These are phyloP conservation scores for Nesospiza acunhae DNA, from an alignment of 2,113 vertebrate species.

Conservation along the genomic window DNA sequence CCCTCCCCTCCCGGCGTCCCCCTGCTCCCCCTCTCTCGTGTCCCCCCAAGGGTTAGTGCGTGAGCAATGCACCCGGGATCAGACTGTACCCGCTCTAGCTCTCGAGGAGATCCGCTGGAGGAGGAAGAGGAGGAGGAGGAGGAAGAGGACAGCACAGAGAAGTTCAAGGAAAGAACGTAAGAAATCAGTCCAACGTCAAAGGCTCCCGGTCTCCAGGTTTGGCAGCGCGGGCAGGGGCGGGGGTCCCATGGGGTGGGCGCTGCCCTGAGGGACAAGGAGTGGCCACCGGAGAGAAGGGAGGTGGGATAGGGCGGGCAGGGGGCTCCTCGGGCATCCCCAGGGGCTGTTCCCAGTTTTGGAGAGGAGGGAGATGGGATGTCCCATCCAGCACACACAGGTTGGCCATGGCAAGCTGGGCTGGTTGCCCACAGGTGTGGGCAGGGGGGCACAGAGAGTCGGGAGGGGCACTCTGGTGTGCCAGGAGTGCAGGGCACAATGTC, in stretches of 20 bases:
- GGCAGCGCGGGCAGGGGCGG: neutral
- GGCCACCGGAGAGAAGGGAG: neutral
- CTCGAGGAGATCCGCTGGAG: conserved; percentile 93
- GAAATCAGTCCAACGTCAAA: conserved; percentile 21
- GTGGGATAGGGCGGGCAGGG: accelerated
- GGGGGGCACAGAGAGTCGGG: accelerated
- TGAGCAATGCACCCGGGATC: conserved; percentile 69
- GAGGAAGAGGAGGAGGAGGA: conserved; percentile 71
- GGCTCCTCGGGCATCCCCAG: neutral
- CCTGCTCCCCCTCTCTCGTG: conserved; percentile 70
- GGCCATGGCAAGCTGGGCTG: accelerated
- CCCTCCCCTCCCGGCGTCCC: neutral
- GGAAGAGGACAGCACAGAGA: conserved; percentile 75
- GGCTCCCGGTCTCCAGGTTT: neutral
- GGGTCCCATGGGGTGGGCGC: neutral
- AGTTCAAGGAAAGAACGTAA: conserved; percentile 72
- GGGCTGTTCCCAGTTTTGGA: accelerated
- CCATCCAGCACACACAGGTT: accelerated
- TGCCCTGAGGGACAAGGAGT: neutral
- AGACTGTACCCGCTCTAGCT: conserved; percentile 95
- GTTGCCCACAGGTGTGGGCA: accelerated
- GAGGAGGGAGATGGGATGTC: accelerated
- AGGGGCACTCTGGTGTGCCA: neutral
- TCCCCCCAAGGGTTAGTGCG: conserved; percentile 73
- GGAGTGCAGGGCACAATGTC: accelerated